Evolutionary conservation across 2,888 invertebrate genomes (phyloP).

Genomic region (Dolomedes plantarius): DNA sequence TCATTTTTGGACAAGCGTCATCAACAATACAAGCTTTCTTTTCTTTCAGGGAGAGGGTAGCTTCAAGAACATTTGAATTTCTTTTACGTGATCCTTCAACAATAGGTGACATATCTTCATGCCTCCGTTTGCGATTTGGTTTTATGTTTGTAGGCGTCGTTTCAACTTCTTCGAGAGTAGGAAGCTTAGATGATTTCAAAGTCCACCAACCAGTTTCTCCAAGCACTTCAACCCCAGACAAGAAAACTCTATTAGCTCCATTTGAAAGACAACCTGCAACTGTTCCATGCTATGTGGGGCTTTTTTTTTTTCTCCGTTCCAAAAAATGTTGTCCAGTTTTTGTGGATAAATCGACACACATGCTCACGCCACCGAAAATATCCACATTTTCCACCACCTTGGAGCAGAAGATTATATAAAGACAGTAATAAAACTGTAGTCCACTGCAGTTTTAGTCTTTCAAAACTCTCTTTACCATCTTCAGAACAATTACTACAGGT

Average conservation of each 20-base stretch:
- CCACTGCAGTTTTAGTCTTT: conserved; percentile 85
- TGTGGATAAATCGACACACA: conserved; percentile 87
- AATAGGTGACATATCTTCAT: not conserved
- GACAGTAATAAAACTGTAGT: conserved; percentile 84
- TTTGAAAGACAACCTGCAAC: conserved; percentile 89
- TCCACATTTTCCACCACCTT: conserved; percentile 86
- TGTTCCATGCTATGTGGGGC: conserved; percentile 90
- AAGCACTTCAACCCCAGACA: conserved; percentile 84
- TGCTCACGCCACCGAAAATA: conserved; percentile 92
- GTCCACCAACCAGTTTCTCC: conserved; percentile 92
- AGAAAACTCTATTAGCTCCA: conserved; percentile 85
- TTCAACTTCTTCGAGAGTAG: conserved; percentile 73
- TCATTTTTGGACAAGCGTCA: not conserved
- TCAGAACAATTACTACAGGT: conserved; percentile 83
- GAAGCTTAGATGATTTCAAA: conserved; percentile 79
- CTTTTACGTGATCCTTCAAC: conserved; percentile 58
- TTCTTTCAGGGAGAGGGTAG: conserved; percentile 77
- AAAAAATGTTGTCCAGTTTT: conserved; percentile 86
- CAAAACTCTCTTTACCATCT: conserved; percentile 80
- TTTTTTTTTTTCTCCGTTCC: conserved; percentile 84
- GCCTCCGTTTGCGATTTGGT: conserved; percentile 24
- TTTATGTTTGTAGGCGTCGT: conserved; percentile 8
- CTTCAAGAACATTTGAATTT: conserved; percentile 74
- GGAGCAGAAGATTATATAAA: conserved; percentile 85
- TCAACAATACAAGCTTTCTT: conserved; percentile 74